These are phyloP conservation scores for Cotesia vestalis DNA, from an alignment of 1,140 invertebrate genomes.

Conservation along the genomic window DNA sequence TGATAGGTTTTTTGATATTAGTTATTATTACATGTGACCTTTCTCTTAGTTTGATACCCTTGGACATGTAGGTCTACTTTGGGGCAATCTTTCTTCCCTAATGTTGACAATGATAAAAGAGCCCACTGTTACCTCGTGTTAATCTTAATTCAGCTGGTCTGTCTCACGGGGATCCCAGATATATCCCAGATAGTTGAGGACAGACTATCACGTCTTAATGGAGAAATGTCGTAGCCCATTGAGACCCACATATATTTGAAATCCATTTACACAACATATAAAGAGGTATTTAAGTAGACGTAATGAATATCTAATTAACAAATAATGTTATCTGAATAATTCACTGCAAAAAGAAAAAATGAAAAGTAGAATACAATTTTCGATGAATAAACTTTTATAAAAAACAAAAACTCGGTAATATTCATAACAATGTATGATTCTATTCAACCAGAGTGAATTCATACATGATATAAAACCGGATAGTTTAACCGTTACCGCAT, in stretches of 20 bases:
- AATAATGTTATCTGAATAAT: neutral
- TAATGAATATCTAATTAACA: too few relatives aligned
- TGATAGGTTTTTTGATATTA: neutral
- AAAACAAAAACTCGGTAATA: too few relatives aligned
- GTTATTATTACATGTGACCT: neutral
- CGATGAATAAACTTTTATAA: too few relatives aligned
- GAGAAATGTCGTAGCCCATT: slow-evolving; percentile 47
- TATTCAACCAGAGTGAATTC: too few relatives aligned
- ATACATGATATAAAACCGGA: too few relatives aligned
- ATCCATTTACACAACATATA: neutral
- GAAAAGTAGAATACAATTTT: neutral
- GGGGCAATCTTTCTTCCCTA: slow-evolving; percentile 56
- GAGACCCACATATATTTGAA: slow-evolving; percentile 18
- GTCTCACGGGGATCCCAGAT: slow-evolving; percentile 45
- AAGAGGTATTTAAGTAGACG: too few relatives aligned
- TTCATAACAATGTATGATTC: too few relatives aligned
- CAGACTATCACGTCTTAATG: slow-evolving; percentile 42
- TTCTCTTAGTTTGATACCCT: neutral
- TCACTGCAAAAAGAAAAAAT: too few relatives aligned
- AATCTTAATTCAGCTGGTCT: slow-evolving; percentile 59
- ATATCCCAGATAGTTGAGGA: slow-evolving; percentile 18
- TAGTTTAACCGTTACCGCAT: too few relatives aligned
- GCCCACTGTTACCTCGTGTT: slow-evolving; percentile 48
- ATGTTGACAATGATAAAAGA: slow-evolving; percentile 58
- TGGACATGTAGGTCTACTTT: slow-evolving; percentile 27